phyloP scores from a whole-genome alignment of 2,797 vertebrate species.

The Calcarius lapponicus region DNA sequence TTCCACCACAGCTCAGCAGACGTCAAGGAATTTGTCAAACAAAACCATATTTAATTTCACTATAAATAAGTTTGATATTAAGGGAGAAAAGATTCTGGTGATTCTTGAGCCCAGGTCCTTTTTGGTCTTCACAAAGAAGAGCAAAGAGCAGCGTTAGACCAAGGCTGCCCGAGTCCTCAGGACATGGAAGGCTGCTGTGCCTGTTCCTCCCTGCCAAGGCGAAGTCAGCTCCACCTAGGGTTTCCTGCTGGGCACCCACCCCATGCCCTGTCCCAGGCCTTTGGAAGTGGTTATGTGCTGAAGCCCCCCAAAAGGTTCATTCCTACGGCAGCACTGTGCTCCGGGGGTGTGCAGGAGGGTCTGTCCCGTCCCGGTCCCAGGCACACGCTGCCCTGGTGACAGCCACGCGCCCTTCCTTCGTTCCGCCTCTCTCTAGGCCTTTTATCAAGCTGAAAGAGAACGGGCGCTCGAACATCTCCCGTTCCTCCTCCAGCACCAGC shows the following conservation, averaged over 20 bases:
- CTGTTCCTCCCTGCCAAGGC: background rate
- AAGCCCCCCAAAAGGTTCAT: fast-evolving
- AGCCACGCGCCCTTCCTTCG: background rate
- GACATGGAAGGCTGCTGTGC: fast-evolving
- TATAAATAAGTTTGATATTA: background rate
- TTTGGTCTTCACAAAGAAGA: background rate
- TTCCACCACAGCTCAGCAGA: background rate
- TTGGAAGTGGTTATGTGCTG: background rate
- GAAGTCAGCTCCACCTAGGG: background rate
- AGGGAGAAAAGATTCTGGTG: background rate
- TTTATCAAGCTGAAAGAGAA: conserved; percentile 92
- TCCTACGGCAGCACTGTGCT: background rate
- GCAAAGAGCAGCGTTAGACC: background rate
- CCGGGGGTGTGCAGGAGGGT: background rate
- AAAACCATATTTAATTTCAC: background rate
- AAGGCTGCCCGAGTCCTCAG: background rate
- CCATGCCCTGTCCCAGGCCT: fast-evolving
- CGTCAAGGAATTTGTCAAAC: background rate
- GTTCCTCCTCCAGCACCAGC: conserved; percentile 96
- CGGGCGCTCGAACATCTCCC: conserved; percentile 89
- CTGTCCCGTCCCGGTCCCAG: fast-evolving
- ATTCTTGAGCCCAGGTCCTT: background rate
- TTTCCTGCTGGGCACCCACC: background rate
- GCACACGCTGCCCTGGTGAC: background rate
- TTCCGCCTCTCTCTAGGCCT: conserved; percentile 73